A percentile compares a stretch with the other conserved stretches of the same genome.
Evolutionary conservation across 30 jellyfish, hydroid and myxozoan species (phyloP).

Genomic region (Aurelia aurita complex sp. Pacific): DNA sequence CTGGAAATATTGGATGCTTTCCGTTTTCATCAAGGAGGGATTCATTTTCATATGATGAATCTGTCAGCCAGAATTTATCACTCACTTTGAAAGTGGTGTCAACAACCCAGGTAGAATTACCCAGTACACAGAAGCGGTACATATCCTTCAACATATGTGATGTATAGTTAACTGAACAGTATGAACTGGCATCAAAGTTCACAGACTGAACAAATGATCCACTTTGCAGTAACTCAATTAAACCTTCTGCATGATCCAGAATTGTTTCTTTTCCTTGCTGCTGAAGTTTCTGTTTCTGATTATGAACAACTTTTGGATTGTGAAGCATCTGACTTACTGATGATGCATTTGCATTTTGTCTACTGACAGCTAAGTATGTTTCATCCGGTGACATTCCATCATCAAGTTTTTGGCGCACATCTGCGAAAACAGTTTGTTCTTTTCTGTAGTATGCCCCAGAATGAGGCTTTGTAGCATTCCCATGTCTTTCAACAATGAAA

Average conservation of each 20-base stretch:
- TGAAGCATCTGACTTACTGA: conserved; percentile 28
- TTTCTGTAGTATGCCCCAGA: conserved; percentile 47
- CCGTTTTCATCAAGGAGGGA: conserved; percentile 38
- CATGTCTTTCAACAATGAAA: conserved; percentile 55
- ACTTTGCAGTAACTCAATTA: conserved; percentile 35
- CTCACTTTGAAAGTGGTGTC: conserved; percentile 55
- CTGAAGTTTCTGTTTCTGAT: conserved; percentile 45
- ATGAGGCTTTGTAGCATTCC: conserved; percentile 61
- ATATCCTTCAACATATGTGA: conserved; percentile 44
- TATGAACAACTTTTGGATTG: conserved; percentile 48
- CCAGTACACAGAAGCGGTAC: conserved; percentile 43
- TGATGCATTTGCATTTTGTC: conserved; percentile 22
- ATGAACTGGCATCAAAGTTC: conserved; percentile 39
- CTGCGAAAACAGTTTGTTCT: conserved; percentile 23
- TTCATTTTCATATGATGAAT: conserved; percentile 45
- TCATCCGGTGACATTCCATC: conserved; percentile 42
- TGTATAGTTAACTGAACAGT: conserved; percentile 24
- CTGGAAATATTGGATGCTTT: background rate
- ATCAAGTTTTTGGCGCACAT: conserved; percentile 13
- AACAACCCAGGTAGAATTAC: conserved; percentile 49
- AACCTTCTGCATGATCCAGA: conserved; percentile 33
- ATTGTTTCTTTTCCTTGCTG: conserved; percentile 10
- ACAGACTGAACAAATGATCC: conserved; percentile 53
- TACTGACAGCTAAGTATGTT: conserved; percentile 13
- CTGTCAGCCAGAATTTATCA: conserved; percentile 54